Percentiles rank a stretch among this genome's conserved stretches.
These are phyloP conservation scores for Rhamnusium bicolor DNA, from an alignment of 2,888 invertebrate species.

Conservation along the genomic window DNA sequence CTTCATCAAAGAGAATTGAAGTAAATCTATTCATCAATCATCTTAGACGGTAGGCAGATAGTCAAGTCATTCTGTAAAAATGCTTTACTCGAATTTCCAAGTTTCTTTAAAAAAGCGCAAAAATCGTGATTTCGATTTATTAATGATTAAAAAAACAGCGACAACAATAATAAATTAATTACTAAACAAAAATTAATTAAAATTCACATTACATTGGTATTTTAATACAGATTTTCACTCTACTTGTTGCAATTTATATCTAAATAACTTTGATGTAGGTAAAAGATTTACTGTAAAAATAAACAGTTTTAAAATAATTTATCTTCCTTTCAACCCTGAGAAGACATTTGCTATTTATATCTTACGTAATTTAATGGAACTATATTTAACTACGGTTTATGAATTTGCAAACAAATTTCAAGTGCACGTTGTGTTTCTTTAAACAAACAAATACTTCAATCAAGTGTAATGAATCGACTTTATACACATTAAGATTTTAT, in stretches of 20 bases:
- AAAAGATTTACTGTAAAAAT: slow-evolving; percentile 26
- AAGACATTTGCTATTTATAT: slow-evolving; percentile 21
- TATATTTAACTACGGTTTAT: slow-evolving; percentile 27
- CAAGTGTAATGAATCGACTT: slow-evolving; percentile 5
- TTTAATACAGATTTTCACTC: neutral
- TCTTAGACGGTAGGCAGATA: too few relatives aligned
- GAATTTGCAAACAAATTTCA: slow-evolving; percentile 26
- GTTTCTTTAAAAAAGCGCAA: too few relatives aligned
- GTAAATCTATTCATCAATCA: too few relatives aligned
- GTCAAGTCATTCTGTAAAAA: too few relatives aligned
- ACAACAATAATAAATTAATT: too few relatives aligned
- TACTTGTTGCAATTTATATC: neutral
- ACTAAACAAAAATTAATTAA: neutral
- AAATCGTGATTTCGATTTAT: too few relatives aligned
- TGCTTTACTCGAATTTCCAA: too few relatives aligned
- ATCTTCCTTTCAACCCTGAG: slow-evolving; percentile 8
- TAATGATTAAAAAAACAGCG: too few relatives aligned
- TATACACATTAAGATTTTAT: neutral
- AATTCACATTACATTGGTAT: neutral
- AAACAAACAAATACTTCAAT: slow-evolving; percentile 9
- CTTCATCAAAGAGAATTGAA: too few relatives aligned
- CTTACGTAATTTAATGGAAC: slow-evolving; percentile 31
- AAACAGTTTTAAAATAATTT: slow-evolving; percentile 20
- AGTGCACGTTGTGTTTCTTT: slow-evolving; percentile 15
- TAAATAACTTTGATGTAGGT: neutral